Evolutionary conservation across 2,113 vertebrate genomes (phyloP).

Genomic region (Oriolus oriolus): DNA sequence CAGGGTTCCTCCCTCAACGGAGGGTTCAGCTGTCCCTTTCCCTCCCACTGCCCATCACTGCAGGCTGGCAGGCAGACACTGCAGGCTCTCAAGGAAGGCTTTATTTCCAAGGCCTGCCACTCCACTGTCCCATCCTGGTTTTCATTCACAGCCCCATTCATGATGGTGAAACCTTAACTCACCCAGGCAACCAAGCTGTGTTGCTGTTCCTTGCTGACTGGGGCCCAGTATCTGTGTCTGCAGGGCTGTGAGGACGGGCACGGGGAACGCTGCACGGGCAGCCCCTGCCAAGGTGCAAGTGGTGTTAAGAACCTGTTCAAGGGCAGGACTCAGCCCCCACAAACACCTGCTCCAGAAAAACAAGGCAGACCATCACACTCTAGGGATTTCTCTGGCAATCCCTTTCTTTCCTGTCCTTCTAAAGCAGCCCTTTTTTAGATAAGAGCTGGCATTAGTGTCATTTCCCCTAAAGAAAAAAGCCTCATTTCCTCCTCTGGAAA

Average conservation of each 20-base stretch:
- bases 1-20: not conserved
- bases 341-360: not conserved
- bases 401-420: not conserved
- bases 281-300: not conserved
- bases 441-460: not conserved
- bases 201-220: not conserved
- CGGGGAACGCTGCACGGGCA: accelerated
- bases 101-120: not conserved
- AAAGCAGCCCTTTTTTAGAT: not conserved
- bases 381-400: not conserved
- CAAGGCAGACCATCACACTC: not conserved
- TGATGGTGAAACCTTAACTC: not conserved
- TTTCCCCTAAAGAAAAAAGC: not conserved
- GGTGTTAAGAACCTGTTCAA: not conserved
- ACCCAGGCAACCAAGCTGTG: not conserved
- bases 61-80: not conserved
- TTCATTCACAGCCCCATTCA: conserved; percentile 17
- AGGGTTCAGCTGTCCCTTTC: conserved; percentile 2
- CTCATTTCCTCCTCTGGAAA: not conserved
- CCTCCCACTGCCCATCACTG: not conserved
- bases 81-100: not conserved
- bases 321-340: not conserved
- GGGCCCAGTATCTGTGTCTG: no score
- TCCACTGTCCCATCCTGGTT: not conserved
- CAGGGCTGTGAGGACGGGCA: not conserved